A percentile compares a stretch with the other conserved stretches of the same genome.
These are phyloP conservation scores for Berghia stephanieae DNA, from an alignment of 1,140 invertebrate genomes.

Conservation along the genomic window DNA sequence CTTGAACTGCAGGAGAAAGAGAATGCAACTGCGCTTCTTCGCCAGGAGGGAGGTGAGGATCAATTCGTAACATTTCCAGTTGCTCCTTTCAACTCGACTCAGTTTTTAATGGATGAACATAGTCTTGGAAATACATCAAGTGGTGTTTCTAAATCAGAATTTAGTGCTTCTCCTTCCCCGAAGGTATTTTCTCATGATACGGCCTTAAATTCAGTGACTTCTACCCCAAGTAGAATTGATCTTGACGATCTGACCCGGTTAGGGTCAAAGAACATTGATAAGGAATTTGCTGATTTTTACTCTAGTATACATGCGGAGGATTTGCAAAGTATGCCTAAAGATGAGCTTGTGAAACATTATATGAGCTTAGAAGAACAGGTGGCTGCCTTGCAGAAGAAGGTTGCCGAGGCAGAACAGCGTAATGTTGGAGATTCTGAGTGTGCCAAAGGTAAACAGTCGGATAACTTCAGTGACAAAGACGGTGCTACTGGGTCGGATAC, in stretches of 20 bases:
- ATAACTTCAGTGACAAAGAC: neutral
- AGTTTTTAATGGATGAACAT: conserved; percentile 32
- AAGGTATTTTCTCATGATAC: no score
- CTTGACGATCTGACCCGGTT: neutral
- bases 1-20: conserved; percentile 27
- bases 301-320: conserved; percentile 25
- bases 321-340: conserved; percentile 28
- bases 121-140: conserved; percentile 2
- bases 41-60: conserved; percentile 12
- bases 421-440: conserved; percentile 2
- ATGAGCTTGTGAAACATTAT: conserved; percentile 34
- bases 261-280: conserved; percentile 20
- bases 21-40: conserved; percentile 25
- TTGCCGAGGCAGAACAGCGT: conserved; percentile 18
- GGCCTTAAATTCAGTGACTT: conserved; percentile 8
- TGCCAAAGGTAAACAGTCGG: neutral
- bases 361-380: conserved; percentile 31
- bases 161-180: neutral
- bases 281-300: conserved; percentile 28
- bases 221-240: neutral
- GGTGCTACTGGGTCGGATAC: conserved; percentile 17
- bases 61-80: conserved; percentile 24
- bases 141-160: conserved; percentile 12
- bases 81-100: conserved; percentile 29
- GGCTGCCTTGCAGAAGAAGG: conserved; percentile 22